phyloP scores from a whole-genome alignment of 2,888 invertebrate genomes.

The Glaucopsyche alexis region DNA sequence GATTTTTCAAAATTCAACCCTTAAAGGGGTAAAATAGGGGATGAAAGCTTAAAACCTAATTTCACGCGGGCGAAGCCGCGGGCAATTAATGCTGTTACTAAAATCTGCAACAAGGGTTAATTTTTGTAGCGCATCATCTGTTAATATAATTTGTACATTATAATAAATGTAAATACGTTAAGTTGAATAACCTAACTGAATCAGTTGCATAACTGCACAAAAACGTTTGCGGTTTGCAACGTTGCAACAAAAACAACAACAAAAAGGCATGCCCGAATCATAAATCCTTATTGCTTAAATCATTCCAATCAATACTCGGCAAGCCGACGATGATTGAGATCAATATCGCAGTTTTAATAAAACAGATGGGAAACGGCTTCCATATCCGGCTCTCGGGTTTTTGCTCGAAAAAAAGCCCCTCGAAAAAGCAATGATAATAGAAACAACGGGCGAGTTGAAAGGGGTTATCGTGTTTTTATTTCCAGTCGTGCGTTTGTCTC shows the following conservation, averaged over 20 bases:
- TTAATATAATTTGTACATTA: too few relatives aligned
- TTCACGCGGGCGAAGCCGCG: too few relatives aligned
- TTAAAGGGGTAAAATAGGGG: too few relatives aligned
- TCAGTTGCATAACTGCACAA: not conserved
- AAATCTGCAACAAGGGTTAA: too few relatives aligned
- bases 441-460: conserved; percentile 67
- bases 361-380: conserved; percentile 70
- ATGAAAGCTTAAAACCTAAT: too few relatives aligned
- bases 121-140: not conserved
- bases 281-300: conserved; percentile 20
- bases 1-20: too few relatives aligned
- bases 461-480: conserved; percentile 74
- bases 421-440: conserved; percentile 74
- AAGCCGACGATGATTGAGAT: conserved; percentile 62
- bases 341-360: conserved; percentile 76
- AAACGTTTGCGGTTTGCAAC: not conserved
- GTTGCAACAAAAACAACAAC: conserved; percentile 13
- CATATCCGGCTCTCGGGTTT: conserved; percentile 72
- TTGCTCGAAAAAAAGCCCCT: conserved; percentile 63
- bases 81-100: too few relatives aligned
- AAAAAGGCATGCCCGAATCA: conserved; percentile 5
- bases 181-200: not conserved
- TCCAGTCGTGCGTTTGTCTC: conserved; percentile 41
- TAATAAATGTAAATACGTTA: not conserved
- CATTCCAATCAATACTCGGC: conserved; percentile 32